Evolutionary conservation across 2,113 vertebrate genomes (phyloP), one percentile per base, ranked within the genome.

Genomic region (Pachyramphus minor): DNA sequence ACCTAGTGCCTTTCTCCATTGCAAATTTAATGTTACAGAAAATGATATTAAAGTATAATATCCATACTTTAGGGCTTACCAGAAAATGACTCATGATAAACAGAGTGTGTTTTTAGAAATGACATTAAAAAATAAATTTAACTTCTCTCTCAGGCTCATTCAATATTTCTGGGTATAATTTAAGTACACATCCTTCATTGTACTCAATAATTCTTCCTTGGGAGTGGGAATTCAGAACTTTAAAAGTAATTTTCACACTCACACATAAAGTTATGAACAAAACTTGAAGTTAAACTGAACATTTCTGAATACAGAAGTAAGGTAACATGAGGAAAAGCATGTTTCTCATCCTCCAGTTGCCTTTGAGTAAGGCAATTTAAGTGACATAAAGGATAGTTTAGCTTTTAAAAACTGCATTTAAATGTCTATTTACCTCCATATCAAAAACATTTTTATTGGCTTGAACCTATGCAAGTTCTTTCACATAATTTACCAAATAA

Each of bases 11-110:
- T 92, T 72, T 94, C 90, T 86, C 93, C 92, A 96, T 81, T 89
- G 92, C 85, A 96, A 96, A 96, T 93, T 90, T 95, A 96, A 95
- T 96, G 95, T 95, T 96, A 96, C 2, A 42, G 95, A 96, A 97
- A 96, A 97, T 94, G 39, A 92, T 94, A 96, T 96, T 96, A 93
- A 96, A 94, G 60, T 81, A 92, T 96, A 95, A 96, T 96, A 96
- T 87, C 79, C 88, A 82, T 93, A 93, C 90, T 97, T 88, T 41
- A 95, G 83, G 85, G 85, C 92, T 96, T 96, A 94, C 87, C 92
- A 94, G 90, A 95, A 96, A 97, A 96, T 96, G 84, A 96, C 91
- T 96, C 92, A 93, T 90, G 95, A 96, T 96, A 97, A 97, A 97
- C 95, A 96, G 84, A 96, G 64, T 64, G 72, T 6, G 9, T 75